These are phyloP conservation scores for Setophaga coronata DNA, from an alignment of 2,113 vertebrate species.

Conservation along the genomic window DNA sequence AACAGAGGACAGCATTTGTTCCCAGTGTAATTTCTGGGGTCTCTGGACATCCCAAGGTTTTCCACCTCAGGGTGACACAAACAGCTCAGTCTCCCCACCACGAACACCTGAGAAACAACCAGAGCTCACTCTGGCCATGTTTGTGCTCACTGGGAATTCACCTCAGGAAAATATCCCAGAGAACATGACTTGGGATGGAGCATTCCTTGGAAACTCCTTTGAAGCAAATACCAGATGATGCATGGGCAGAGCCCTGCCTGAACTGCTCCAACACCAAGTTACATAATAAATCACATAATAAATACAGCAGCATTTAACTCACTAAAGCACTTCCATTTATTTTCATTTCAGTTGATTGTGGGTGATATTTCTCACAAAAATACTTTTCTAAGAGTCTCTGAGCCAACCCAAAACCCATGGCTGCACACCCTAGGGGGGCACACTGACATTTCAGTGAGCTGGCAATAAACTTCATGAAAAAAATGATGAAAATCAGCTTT, in stretches of 20 bases:
- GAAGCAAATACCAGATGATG: background rate
- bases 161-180: background rate
- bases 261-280: background rate
- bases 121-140: background rate
- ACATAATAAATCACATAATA: background rate
- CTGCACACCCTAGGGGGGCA: background rate
- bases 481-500: background rate
- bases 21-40: background rate
- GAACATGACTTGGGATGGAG: background rate
- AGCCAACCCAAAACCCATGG: background rate
- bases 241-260: background rate
- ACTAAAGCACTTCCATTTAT: background rate
- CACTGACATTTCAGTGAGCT: background rate
- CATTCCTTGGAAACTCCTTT: background rate
- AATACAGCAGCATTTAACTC: background rate
- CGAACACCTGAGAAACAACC: background rate
- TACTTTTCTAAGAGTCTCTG: background rate
- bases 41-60: background rate
- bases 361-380: background rate
- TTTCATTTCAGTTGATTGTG: background rate
- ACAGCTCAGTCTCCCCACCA: background rate
- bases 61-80: background rate
- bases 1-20: accelerated
- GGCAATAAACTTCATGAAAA: background rate
- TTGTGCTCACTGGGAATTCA: background rate